phyloP scores from a whole-genome alignment of 2,888 invertebrate species.

The Chymomyza procnemis region DNA sequence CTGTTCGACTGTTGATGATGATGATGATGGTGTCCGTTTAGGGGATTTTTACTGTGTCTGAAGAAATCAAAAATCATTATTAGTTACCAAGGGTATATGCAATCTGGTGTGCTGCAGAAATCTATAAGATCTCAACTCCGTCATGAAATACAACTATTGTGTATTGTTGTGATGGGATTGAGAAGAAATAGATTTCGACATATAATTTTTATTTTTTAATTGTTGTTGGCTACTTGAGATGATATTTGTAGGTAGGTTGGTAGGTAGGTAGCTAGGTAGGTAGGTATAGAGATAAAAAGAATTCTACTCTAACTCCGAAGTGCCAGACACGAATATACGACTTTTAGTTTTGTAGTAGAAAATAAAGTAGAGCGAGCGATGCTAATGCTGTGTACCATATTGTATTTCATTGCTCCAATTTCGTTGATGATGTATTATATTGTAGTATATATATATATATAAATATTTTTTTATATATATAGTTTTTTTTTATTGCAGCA shows the following conservation, averaged over 20 bases:
- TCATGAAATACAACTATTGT: too few species aligned
- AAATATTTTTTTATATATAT: slow-evolving; percentile 28
- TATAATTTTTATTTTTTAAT: too few species aligned
- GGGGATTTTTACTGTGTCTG: slow-evolving; percentile 75
- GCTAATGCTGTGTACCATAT: slow-evolving; percentile 54
- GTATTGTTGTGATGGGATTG: too few species aligned
- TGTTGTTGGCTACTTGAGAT: not conserved
- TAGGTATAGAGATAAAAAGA: slow-evolving; percentile 34
- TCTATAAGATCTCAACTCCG: too few species aligned
- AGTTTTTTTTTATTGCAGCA: slow-evolving; percentile 50
- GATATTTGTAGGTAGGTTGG: not conserved
- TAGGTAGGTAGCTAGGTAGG: not conserved
- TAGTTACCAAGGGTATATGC: not conserved
- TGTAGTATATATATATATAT: slow-evolving; percentile 15
- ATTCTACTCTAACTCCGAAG: slow-evolving; percentile 62
- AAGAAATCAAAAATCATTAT: slow-evolving; percentile 5
- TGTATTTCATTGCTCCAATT: slow-evolving; percentile 53
- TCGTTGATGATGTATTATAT: slow-evolving; percentile 48
- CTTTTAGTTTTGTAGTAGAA: slow-evolving; percentile 44
- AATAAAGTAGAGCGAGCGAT: slow-evolving; percentile 62
- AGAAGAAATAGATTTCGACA: too few species aligned
- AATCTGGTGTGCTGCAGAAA: too few species aligned
- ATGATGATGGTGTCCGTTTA: slow-evolving; percentile 52
- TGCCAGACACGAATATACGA: slow-evolving; percentile 57
- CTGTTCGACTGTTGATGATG: slow-evolving; percentile 25